Conservation (phyloP, 2,797 vertebrate genomes). For the Glossophaga mutica region DNA sequence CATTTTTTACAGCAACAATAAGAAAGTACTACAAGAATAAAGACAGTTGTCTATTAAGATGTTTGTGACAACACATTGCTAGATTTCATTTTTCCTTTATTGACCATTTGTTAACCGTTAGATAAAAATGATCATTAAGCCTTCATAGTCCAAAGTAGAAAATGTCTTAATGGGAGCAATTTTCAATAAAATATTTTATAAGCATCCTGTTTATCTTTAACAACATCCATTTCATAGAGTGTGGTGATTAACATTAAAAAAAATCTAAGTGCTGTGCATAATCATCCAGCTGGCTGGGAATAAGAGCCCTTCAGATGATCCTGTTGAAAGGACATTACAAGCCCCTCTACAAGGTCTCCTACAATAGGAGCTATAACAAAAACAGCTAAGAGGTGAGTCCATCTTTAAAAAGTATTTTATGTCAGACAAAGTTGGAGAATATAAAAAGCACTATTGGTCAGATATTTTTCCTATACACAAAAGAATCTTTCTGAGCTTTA, state of each 20-base stretch:
- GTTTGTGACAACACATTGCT: background rate
- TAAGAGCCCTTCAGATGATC: background rate
- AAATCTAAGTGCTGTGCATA: background rate
- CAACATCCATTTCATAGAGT: background rate
- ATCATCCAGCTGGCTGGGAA: background rate
- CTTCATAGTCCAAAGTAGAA: background rate
- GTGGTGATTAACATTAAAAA: background rate
- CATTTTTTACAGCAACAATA: background rate
- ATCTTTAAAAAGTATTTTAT: conserved; percentile 12
- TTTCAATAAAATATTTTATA: conserved; percentile 16
- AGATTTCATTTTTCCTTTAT: conserved; percentile 30
- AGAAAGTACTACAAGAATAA: background rate
- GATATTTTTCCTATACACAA: background rate
- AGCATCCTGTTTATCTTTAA: conserved; percentile 5
- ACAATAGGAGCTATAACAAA: background rate
- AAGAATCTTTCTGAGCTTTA: background rate
- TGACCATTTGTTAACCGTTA: conserved; percentile 17
- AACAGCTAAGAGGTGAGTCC: background rate
- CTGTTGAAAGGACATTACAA: background rate
- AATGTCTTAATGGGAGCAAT: background rate
- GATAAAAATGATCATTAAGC: background rate
- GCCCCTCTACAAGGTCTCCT: background rate
- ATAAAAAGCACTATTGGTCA: background rate
- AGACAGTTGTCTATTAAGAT: background rate
- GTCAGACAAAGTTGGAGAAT: background rate